Evolutionary conservation across 1,140 invertebrate species (phyloP).

Genomic region (Drosophila pachea): DNA sequence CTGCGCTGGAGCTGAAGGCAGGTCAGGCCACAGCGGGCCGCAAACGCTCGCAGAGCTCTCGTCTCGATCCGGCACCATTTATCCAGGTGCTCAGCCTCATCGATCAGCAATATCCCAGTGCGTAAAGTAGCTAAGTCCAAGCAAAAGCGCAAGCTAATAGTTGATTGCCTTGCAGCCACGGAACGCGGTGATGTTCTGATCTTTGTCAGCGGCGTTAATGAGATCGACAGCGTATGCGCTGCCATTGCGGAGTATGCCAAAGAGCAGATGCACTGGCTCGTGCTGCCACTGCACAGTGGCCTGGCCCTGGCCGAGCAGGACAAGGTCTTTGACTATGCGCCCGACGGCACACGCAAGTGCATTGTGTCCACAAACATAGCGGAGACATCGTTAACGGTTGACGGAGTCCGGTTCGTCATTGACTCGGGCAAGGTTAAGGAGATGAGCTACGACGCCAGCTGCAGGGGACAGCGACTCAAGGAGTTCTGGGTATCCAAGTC

Average conservation of each 20-base stretch:
- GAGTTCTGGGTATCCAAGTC: slow-evolving; percentile 99
- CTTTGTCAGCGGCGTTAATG: slow-evolving; percentile 97
- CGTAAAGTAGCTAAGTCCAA: slow-evolving; percentile 33
- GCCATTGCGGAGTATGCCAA: slow-evolving; percentile 91
- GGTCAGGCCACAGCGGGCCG: slow-evolving; percentile 75
- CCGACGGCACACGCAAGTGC: slow-evolving; percentile 96
- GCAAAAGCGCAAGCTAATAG: background rate
- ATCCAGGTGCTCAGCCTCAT: slow-evolving; percentile 95
- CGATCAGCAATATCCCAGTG: slow-evolving; percentile 91
- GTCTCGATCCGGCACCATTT: slow-evolving; percentile 93
- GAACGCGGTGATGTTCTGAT: slow-evolving; percentile 97
- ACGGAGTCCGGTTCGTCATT: slow-evolving; percentile 98
- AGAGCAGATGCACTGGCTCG: slow-evolving; percentile 92
- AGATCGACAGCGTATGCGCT: slow-evolving; percentile 94
- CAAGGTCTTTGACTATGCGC: slow-evolving; percentile 98
- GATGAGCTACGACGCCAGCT: slow-evolving; percentile 95
- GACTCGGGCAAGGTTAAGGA: slow-evolving; percentile 99
- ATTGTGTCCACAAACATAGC: slow-evolving; percentile 99
- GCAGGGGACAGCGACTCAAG: slow-evolving; percentile 92
- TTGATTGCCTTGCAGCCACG: slow-evolving; percentile 78
- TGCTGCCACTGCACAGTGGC: slow-evolving; percentile 96
- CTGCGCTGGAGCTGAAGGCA: slow-evolving; percentile 82
- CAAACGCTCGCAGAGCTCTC: slow-evolving; percentile 38
- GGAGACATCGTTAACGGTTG: slow-evolving; percentile 99
- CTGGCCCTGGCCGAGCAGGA: slow-evolving; percentile 97